phyloP scores from a whole-genome alignment of 2,797 vertebrate species.

The Trematomus bernacchii region DNA sequence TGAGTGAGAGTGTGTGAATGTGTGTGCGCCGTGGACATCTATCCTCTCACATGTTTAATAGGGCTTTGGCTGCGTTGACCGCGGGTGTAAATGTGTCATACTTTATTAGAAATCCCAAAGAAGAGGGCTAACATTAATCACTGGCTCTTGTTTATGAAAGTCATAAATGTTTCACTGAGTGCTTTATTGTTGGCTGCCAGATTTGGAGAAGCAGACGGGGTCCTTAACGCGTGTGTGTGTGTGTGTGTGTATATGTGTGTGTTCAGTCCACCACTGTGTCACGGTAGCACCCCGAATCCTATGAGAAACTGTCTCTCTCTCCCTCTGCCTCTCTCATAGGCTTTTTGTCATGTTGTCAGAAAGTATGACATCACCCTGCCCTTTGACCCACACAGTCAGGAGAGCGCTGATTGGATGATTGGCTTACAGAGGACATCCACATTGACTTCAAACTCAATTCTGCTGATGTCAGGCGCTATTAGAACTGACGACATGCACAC shows the following conservation, averaged over 20 bases:
- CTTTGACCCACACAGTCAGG: slow-evolving; percentile 78
- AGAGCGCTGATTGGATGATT: slow-evolving; percentile 84
- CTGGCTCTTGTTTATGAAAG: slow-evolving; percentile 89
- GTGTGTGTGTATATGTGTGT: slow-evolving; percentile 43
- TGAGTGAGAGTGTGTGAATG: slow-evolving; percentile 8
- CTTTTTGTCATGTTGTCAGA: slow-evolving; percentile 81
- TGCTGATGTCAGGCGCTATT: slow-evolving; percentile 84
- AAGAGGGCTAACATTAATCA: slow-evolving; percentile 89
- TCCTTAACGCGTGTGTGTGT: slow-evolving; percentile 53
- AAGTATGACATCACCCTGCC: slow-evolving; percentile 84
- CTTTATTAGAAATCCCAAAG: slow-evolving; percentile 90
- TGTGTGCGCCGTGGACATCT: slow-evolving; percentile 62
- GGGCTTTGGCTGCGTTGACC: slow-evolving; percentile 85
- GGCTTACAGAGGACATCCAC: slow-evolving; percentile 79
- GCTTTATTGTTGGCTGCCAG: slow-evolving; percentile 84
- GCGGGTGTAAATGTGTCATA: slow-evolving; percentile 88
- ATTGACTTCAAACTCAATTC: slow-evolving; percentile 84
- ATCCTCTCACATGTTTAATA: slow-evolving; percentile 83
- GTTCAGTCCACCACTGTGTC: slow-evolving; percentile 37
- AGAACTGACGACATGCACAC: slow-evolving; percentile 76
- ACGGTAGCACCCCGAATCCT: slow-evolving; percentile 55
- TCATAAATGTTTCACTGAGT: slow-evolving; percentile 88
- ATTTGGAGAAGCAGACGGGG: slow-evolving; percentile 75
- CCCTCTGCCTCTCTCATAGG: slow-evolving; percentile 33
- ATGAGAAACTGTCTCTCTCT: slow-evolving; percentile 41